Evolutionary conservation across 2,888 invertebrate species (phyloP), one percentile per base, ranked within the genome.

Genomic region (Eupelmus urozonus): DNA sequence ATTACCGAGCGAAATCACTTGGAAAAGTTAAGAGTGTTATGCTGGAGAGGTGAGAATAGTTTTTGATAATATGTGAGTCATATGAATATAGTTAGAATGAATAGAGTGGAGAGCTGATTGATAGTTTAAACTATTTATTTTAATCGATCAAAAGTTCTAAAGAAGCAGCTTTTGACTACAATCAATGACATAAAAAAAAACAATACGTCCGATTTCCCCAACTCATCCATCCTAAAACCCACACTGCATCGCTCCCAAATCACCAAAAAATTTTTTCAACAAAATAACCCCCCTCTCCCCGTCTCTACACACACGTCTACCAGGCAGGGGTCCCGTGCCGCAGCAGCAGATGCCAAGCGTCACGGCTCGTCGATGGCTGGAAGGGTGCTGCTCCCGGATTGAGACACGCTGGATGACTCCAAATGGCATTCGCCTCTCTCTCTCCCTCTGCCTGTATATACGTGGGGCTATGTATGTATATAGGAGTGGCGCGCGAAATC

Each of bases 341-440:
- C 25, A 27, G 59, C 80, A 84, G 87, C 89, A 89, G 89, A 89
- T 89, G 89, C 88, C 88, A 87, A 85, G 84, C 89, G 89, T 89
- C 88, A 89, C 88, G 89, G 89, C 87, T 88, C 89, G 89, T 85
- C 88, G 88, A 85, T 85, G 84, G 83, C 85, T 85, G 83, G 86
- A 87, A 87, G 88, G 88, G 87, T 86, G 85, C 20, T 11, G 18
- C 27, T 49, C 55, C 53, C 51, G 87, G 86, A 88, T 88, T 85
- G 88, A 88, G 89, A 88, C 88, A 88, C 87, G 88, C 84, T 88
- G 85, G 88, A 89, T 88, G 88, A 89, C 86, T 89, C 87, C 87
- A 88, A 89, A 89, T 88, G 88, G 86, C 87, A 85, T 86, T 87
- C 83, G 83, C 23, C n/a, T 65, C 23, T 55, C 51, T 34, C 13